Conservation (phyloP, 2,797 vertebrate species). For the Buphagus erythrorhynchus region DNA sequence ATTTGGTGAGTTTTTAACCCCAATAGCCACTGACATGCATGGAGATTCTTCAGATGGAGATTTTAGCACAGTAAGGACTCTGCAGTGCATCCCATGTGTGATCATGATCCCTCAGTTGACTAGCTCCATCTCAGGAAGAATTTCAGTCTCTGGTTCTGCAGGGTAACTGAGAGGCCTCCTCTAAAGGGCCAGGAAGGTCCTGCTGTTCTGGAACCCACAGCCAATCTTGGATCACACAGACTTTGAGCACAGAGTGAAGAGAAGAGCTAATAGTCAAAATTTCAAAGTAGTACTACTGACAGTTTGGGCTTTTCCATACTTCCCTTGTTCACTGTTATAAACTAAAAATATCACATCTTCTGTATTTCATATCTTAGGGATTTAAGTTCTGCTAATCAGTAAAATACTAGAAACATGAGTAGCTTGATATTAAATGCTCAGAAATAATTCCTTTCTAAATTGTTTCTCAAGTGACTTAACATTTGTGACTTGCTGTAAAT, state of each 20-base stretch:
- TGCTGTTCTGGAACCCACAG: not conserved
- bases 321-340: not conserved
- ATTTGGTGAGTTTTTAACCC: not conserved
- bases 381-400: not conserved
- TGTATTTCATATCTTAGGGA: not conserved
- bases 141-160: not conserved
- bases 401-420: not conserved
- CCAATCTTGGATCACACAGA: not conserved
- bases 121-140: not conserved
- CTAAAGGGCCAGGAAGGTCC: not conserved
- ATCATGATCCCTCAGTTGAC: rapidly evolving
- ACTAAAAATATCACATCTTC: not conserved
- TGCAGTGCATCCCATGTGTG: not conserved
- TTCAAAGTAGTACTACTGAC: not conserved
- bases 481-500: not conserved
- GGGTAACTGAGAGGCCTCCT: not conserved
- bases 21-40: not conserved
- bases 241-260: not conserved
- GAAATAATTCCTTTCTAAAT: not conserved
- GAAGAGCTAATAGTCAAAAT: not conserved
- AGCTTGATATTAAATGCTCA: not conserved
- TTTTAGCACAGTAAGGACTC: not conserved
- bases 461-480: not conserved
- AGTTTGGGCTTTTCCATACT: not conserved
- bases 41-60: not conserved